These are phyloP conservation scores for Drosophila lini DNA, from an alignment of 1,140 invertebrate genomes.

Conservation along the genomic window DNA sequence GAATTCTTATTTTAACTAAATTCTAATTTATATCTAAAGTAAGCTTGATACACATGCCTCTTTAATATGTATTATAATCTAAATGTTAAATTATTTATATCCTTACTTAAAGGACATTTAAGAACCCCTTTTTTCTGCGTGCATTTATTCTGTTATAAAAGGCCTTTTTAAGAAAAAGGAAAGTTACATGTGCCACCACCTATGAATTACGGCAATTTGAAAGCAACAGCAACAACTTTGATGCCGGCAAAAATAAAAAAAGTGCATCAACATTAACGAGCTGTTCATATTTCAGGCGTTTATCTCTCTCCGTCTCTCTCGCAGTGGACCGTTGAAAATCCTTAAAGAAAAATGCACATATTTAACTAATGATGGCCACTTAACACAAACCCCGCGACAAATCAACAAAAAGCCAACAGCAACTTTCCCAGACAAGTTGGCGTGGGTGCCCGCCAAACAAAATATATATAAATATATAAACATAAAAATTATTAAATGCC, in stretches of 20 bases:
- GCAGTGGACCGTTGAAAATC: constrained; percentile 52
- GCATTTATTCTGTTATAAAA: background rate
- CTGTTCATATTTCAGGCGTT: constrained; percentile 57
- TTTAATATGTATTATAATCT: too few relatives aligned
- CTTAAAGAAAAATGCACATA: constrained; percentile 83
- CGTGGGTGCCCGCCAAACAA: constrained; percentile 58
- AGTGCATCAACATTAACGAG: constrained; percentile 56
- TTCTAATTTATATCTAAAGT: too few relatives aligned
- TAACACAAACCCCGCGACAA: constrained; percentile 79
- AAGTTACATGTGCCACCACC: constrained; percentile 58
- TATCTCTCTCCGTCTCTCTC: constrained; percentile 43
- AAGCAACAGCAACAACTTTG: constrained; percentile 26
- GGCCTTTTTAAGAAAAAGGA: constrained; percentile 30
- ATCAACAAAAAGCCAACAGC: constrained; percentile 65
- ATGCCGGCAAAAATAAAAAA: constrained; percentile 21
- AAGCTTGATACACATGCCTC: too few relatives aligned
- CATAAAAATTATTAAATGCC: constrained; percentile 81
- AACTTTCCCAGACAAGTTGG: constrained; percentile 73
- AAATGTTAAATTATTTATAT: too few relatives aligned
- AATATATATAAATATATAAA: constrained; percentile 72
- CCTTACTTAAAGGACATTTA: too few relatives aligned
- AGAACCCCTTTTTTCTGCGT: constrained; percentile 4
- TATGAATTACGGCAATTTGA: constrained; percentile 77
- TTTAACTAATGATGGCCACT: constrained; percentile 82
- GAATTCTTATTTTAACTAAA: too few relatives aligned